Evolutionary conservation across 2,888 invertebrate species (phyloP).

Genomic region (Eucera pruinosa): DNA sequence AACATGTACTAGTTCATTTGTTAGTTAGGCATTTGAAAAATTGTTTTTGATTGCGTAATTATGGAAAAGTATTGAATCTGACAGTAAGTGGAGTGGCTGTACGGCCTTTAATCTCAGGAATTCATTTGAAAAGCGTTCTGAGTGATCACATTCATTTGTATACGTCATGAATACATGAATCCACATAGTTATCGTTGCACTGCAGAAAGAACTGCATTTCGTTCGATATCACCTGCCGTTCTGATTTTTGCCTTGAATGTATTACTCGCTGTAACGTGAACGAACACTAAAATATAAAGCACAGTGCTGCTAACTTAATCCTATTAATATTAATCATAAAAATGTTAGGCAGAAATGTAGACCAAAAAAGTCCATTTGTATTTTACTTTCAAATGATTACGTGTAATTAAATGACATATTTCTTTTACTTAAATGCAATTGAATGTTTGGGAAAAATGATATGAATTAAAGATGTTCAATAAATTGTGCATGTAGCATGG

Average conservation of each 20-base stretch:
- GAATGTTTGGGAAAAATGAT: too few species aligned
- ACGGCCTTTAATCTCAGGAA: slow-evolving; percentile 30
- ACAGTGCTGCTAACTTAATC: neutral
- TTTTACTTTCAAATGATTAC: neutral
- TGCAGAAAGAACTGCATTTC: slow-evolving; percentile 69
- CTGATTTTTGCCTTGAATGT: slow-evolving; percentile 45
- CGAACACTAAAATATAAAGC: slow-evolving; percentile 32
- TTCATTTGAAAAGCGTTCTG: slow-evolving; percentile 34
- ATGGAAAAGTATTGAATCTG: neutral
- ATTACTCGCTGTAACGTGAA: slow-evolving; percentile 27
- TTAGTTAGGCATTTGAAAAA: neutral
- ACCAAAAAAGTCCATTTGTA: neutral
- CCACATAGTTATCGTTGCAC: slow-evolving; percentile 46
- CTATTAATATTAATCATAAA: neutral
- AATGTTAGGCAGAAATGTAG: neutral
- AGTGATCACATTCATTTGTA: slow-evolving; percentile 37
- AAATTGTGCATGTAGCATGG: too few species aligned
- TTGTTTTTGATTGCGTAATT: neutral
- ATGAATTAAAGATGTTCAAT: too few species aligned
- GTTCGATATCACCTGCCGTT: slow-evolving; percentile 68
- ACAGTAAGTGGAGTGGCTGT: neutral
- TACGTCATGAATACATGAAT: slow-evolving; percentile 33
- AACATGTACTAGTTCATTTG: neutral
- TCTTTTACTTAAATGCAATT: too few species aligned
- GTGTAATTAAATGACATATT: neutral